Base-by-base conservation (phyloP, 2,888 invertebrate species). In the Oscheius sp. region DNA sequence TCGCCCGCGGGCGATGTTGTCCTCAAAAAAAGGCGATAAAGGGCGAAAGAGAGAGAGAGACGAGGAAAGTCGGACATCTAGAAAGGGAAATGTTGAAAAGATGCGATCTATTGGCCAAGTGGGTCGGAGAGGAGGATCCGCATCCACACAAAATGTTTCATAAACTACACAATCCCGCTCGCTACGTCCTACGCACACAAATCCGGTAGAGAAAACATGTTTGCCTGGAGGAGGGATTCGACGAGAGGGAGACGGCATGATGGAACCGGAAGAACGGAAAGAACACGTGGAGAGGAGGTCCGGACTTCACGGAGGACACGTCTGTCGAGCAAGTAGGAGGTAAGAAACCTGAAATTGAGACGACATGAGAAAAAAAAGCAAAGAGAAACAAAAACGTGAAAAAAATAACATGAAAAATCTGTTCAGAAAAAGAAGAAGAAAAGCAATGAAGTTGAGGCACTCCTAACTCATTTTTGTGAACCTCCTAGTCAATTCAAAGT, bases 151-250 rank as follows among this genome's bases (percentile, higher is more conserved):
- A 59, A 59, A 38, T 59, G 59, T 59, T 59, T 59, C 44, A 59
- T 59, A 59, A 59, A 59, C 59, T 59, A 59, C 59, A 17, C 32
- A 12, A 28, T n/a, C 14, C 59, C 28, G 20, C 32, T 8, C 17
- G 32, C 6, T 44, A 6, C 57, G 57, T 3, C 41, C 36, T 14
- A n/a, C 41, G 28, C 28, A 24, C 33, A 36, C 20, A 44, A 44
- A 59, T 59, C 59, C 59, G 59, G 59, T 44, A 59, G 44, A 44
- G 59, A 59, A 59, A 59, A 59, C 59, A 59, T 59, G 59, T 59
- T 59, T 59, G n/a, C 14, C 26, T n/a, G 59, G 26, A 32, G 38
- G 57, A 38, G 41, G 57, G 57, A n/a, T 38, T 14, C 38, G 41
- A 9, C 28, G 54, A 32, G 20, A 22, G 49, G 2, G 5, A 17